These are phyloP conservation scores for Antrozous pallidus DNA, from an alignment of 2,797 vertebrate species.

Conservation along the genomic window DNA sequence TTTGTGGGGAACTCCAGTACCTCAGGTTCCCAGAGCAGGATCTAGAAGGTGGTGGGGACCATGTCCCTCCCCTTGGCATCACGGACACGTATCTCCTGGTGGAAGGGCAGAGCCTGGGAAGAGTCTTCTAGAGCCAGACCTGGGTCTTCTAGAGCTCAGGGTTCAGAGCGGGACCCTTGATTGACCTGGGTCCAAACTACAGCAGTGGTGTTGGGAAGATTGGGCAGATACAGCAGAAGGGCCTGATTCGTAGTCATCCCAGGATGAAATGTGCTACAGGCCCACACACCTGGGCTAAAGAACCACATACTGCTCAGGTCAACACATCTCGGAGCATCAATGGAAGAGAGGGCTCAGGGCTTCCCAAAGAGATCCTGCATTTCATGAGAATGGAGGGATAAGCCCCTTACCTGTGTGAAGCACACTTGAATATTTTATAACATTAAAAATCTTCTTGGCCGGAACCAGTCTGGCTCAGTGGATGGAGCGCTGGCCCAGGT, in stretches of 20 bases:
- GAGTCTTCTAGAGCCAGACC: not conserved
- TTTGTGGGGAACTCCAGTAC: not conserved
- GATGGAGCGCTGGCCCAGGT: no score
- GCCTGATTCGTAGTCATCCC: no score
- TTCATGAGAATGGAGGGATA: not conserved
- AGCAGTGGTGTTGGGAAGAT: no score
- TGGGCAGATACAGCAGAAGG: no score
- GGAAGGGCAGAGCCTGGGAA: not conserved
- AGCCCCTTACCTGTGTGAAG: accelerated
- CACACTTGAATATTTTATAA: not conserved
- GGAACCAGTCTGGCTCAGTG: no score
- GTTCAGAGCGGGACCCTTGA: accelerated
- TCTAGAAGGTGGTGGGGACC: not conserved
- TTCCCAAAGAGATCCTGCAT: not conserved
- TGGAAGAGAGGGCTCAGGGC: not conserved
- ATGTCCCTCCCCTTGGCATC: not conserved
- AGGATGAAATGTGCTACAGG: accelerated
- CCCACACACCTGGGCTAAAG: not conserved
- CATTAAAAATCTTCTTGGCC: not conserved
- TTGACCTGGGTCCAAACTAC: accelerated
- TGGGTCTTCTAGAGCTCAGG: not conserved
- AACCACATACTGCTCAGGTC: accelerated
- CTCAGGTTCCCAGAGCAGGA: not conserved
- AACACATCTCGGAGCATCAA: accelerated
- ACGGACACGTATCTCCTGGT: accelerated